phyloP scores from a whole-genome alignment of 2,888 invertebrate genomes.

The Sarcophaga variegata region DNA sequence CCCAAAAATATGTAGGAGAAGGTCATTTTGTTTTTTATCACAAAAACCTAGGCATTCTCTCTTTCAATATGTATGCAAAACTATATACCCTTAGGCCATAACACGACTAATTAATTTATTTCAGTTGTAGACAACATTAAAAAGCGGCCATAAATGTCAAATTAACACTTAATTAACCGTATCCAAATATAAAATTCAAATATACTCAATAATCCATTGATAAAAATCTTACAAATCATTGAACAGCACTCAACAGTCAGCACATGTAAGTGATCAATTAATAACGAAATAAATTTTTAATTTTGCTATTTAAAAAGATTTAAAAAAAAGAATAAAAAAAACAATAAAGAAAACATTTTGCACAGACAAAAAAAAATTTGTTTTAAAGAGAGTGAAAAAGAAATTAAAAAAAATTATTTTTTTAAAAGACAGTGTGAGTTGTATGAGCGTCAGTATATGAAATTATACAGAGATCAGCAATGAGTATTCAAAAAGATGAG shows the following conservation, averaged over 20 bases:
- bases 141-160: constrained; percentile 3
- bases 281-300: constrained; percentile 54
- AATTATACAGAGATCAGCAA: too few species aligned
- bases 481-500: too few species aligned
- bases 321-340: too few species aligned
- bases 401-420: too few species aligned
- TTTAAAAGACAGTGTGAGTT: too few species aligned
- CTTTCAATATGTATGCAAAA: not conserved
- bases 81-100: constrained; percentile 5
- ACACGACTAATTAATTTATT: constrained; percentile 1
- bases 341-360: not conserved
- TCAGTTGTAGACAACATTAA: not conserved
- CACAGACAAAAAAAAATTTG: constrained; percentile 3
- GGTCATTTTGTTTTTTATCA: not conserved
- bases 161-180: constrained; percentile 37
- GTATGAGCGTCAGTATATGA: too few species aligned
- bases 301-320: not conserved
- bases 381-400: too few species aligned
- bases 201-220: not conserved
- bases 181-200: constrained; percentile 20
- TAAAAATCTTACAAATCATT: constrained; percentile 30
- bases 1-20: not conserved
- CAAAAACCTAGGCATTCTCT: too few species aligned
- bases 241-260: not conserved
- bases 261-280: constrained; percentile 54